Conservation (phyloP, 2,888 invertebrate species). For the Rhyacophila evoluta region DNA sequence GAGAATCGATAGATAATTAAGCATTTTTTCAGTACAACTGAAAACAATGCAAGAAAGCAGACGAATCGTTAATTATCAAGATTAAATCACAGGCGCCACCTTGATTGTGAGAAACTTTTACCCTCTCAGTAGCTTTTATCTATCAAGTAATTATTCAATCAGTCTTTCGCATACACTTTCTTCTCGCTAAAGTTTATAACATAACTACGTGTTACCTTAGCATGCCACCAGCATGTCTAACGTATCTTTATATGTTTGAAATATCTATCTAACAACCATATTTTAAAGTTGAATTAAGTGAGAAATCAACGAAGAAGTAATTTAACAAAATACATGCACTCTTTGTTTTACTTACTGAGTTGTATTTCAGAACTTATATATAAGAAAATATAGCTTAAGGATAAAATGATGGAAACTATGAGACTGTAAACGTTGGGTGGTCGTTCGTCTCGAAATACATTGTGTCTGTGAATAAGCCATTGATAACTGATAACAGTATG, state of each 20-base stretch:
- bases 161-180: not conserved
- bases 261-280: too few relatives aligned
- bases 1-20: not conserved
- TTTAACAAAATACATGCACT: too few relatives aligned
- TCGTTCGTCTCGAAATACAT: not conserved
- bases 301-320: too few relatives aligned
- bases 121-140: slow-evolving; percentile 10
- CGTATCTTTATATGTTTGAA: too few relatives aligned
- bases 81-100: slow-evolving; percentile 8
- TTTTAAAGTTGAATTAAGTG: too few relatives aligned
- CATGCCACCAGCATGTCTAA: too few relatives aligned
- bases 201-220: not conserved
- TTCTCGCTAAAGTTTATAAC: not conserved
- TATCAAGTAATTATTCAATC: not conserved
- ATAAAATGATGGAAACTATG: too few relatives aligned
- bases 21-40: not conserved
- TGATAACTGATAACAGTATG: not conserved
- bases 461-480: not conserved
- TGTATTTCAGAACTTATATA: too few relatives aligned
- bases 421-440: not conserved
- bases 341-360: too few relatives aligned
- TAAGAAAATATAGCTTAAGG: too few relatives aligned
- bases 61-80: not conserved
- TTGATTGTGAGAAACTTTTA: slow-evolving; percentile 22
- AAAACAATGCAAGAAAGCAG: not conserved